Percentiles rank a stretch among this genome's conserved stretches.
Conservation (phyloP, 2,113 vertebrate species). For the Cervus canadensis region DNA sequence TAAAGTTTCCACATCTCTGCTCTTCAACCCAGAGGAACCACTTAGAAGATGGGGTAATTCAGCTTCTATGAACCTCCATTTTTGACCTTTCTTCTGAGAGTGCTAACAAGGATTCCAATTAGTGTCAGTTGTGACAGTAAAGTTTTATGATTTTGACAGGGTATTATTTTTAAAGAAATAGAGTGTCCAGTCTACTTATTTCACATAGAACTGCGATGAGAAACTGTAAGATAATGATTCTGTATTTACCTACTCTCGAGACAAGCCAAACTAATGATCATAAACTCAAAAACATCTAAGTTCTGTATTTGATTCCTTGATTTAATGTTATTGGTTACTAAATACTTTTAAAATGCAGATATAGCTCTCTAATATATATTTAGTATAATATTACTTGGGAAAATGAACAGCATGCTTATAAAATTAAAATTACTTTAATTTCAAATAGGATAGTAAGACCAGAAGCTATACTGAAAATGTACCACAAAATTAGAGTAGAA, state of each 20-base stretch:
- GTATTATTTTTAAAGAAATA: conserved; percentile 43
- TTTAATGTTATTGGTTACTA: not conserved
- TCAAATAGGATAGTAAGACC: not conserved
- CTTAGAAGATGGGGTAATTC: not conserved
- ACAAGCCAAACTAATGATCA: not conserved
- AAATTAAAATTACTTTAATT: not conserved
- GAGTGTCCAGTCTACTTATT: not conserved
- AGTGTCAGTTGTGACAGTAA: conserved; percentile 21
- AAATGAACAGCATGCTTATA: not conserved
- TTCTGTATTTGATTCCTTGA: not conserved
- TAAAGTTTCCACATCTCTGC: conserved; percentile 10
- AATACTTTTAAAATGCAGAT: not conserved
- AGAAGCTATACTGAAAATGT: not conserved
- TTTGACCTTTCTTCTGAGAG: conserved; percentile 47
- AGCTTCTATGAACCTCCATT: not conserved
- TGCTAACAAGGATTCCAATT: conserved; percentile 50
- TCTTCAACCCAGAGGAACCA: conserved; percentile 37
- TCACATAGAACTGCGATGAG: not conserved
- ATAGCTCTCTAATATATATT: not conserved
- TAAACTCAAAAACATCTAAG: not conserved
- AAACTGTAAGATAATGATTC: not conserved
- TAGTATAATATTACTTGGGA: conserved; percentile 10
- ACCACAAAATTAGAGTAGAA: not conserved
- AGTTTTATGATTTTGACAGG: conserved; percentile 34
- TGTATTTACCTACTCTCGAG: not conserved